These are phyloP conservation scores for Beris morrisii DNA, from an alignment of 2,888 invertebrate species.

Conservation along the genomic window DNA sequence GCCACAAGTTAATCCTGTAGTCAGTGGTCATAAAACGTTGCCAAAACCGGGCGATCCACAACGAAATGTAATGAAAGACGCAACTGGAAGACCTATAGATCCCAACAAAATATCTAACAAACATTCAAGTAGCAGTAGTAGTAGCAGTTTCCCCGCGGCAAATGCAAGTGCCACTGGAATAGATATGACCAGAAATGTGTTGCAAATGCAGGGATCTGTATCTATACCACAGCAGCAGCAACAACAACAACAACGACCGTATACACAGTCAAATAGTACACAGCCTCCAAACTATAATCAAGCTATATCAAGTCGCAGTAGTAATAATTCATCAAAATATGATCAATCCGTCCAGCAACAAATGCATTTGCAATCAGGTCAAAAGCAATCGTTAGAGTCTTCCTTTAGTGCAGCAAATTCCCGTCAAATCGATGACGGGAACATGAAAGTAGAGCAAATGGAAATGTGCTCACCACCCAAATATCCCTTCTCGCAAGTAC, in stretches of 20 bases:
- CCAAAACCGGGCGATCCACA: conserved; percentile 37
- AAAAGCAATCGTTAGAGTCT: conserved; percentile 42
- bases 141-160: conserved; percentile 33
- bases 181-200: conserved; percentile 42
- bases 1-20: conserved; percentile 38
- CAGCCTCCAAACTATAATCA: conserved; percentile 41
- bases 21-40: conserved; percentile 39
- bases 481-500: conserved; percentile 34
- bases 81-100: conserved; percentile 25
- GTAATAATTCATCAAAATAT: conserved; percentile 43
- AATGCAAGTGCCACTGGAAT: conserved; percentile 39
- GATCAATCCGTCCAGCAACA: conserved; percentile 44
- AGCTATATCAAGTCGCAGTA: conserved; percentile 32
- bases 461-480: conserved; percentile 44
- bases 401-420: conserved; percentile 38
- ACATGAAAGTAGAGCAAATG: conserved; percentile 40
- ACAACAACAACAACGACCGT: conserved; percentile 38
- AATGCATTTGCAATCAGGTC: conserved; percentile 32
- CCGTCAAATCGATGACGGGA: conserved; percentile 23
- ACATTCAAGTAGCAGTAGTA: conserved; percentile 26
- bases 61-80: conserved; percentile 40
- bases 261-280: conserved; percentile 18
- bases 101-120: conserved; percentile 34
- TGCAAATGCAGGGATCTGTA: conserved; percentile 30
- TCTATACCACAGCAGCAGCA: conserved; percentile 23